phyloP scores from a whole-genome alignment of 2,888 invertebrate genomes.

The Creontiades dilutus region DNA sequence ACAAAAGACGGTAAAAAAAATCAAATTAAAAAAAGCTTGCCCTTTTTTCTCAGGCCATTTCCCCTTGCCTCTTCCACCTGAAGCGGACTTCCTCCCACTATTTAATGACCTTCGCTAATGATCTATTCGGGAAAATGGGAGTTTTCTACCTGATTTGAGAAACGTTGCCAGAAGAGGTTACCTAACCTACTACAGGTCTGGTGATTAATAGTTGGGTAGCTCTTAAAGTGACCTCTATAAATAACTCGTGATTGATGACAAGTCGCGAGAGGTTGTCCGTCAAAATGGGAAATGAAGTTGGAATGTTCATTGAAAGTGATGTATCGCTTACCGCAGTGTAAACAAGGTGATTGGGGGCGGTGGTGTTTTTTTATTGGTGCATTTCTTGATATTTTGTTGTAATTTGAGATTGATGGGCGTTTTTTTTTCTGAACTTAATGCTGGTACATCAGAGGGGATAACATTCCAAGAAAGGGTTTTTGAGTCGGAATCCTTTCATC shows the following conservation, averaged over 20 bases:
- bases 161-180: background rate
- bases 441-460: no score
- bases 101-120: conserved; percentile 51
- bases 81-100: background rate
- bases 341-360: background rate
- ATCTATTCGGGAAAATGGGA: background rate
- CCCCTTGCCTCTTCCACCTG: conserved; percentile 16
- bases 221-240: conserved; percentile 1
- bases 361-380: background rate
- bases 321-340: background rate
- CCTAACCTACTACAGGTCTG: background rate
- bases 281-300: background rate
- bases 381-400: no score
- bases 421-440: no score
- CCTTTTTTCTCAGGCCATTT: conserved; percentile 45
- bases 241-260: background rate
- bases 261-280: background rate
- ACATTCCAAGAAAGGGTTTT: no score
- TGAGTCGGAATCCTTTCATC: no score
- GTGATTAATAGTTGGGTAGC: conserved; percentile 21
- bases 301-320: background rate
- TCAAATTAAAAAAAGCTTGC: conserved; percentile 48
- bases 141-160: conserved; percentile 7
- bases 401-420: no score
- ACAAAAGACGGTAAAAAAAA: background rate